Evolutionary conservation across 2,888 invertebrate genomes (phyloP).

Genomic region (Sarcophaga subvicina): DNA sequence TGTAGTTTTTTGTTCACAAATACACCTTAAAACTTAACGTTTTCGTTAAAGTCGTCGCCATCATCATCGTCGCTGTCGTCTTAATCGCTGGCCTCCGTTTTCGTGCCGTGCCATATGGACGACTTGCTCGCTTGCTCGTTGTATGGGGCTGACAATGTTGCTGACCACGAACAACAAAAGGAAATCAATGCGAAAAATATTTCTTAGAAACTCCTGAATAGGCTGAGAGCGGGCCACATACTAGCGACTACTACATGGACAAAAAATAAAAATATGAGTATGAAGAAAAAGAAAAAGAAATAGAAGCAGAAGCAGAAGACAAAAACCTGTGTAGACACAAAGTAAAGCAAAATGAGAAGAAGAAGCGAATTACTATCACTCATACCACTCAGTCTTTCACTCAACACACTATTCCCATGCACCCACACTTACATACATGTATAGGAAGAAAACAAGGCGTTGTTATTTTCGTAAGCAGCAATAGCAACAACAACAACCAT

Average conservation of each 20-base stretch:
- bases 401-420: background rate
- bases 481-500: background rate
- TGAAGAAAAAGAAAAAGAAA: background rate
- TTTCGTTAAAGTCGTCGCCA: constrained; percentile 1
- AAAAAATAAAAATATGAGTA: background rate
- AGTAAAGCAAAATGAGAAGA: constrained; percentile 56
- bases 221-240: background rate
- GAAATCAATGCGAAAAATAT: constrained; percentile 49
- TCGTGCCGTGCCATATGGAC: constrained; percentile 47
- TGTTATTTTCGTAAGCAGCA: constrained; percentile 58
- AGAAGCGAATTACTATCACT: constrained; percentile 38
- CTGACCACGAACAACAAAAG: constrained; percentile 67
- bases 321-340: constrained; percentile 19
- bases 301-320: constrained; percentile 29
- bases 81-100: background rate
- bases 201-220: constrained; percentile 44
- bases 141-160: constrained; percentile 50
- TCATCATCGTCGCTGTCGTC: constrained; percentile 11
- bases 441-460: constrained; percentile 61
- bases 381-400: constrained; percentile 9
- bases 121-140: background rate
- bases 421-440: constrained; percentile 5
- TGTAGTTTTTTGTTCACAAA: no score
- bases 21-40: background rate
- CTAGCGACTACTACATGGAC: background rate